A percentile compares a stretch with the other conserved stretches of the same genome.
These are phyloP conservation scores for Oxyura jamaicensis DNA, from an alignment of 2,113 vertebrate species.

Conservation along the genomic window DNA sequence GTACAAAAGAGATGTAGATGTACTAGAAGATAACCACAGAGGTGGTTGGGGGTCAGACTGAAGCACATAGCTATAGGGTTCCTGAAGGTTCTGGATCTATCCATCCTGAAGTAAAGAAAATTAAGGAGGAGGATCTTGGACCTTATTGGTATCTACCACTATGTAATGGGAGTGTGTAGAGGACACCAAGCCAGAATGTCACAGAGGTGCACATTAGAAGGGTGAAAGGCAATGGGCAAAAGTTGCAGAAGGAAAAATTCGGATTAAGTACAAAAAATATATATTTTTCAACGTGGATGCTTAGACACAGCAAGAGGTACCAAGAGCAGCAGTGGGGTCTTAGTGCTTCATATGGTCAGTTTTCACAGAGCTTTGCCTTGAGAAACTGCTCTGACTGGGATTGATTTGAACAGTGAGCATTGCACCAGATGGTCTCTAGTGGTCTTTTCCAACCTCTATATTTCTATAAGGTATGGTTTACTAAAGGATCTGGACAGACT, in stretches of 20 bases:
- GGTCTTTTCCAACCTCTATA: not conserved
- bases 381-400: not conserved
- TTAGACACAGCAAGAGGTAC: not conserved
- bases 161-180: not conserved
- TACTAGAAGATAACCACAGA: not conserved
- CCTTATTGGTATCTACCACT: not conserved
- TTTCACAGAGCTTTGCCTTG: not conserved
- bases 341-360: not conserved
- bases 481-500: not conserved
- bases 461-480: not conserved
- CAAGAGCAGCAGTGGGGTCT: not conserved
- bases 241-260: not conserved
- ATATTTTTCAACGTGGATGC: not conserved
- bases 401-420: not conserved
- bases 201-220: not conserved
- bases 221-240: not conserved
- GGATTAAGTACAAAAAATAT: not conserved
- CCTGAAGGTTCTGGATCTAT: not conserved
- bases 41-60: not conserved
- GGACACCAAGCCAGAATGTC: not conserved
- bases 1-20: not conserved
- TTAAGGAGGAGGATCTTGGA: not conserved
- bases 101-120: not conserved
- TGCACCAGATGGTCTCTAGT: not conserved
- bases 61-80: not conserved